phyloP scores from a whole-genome alignment of 2,888 invertebrate species.

The Chaitophorus viminalis region DNA sequence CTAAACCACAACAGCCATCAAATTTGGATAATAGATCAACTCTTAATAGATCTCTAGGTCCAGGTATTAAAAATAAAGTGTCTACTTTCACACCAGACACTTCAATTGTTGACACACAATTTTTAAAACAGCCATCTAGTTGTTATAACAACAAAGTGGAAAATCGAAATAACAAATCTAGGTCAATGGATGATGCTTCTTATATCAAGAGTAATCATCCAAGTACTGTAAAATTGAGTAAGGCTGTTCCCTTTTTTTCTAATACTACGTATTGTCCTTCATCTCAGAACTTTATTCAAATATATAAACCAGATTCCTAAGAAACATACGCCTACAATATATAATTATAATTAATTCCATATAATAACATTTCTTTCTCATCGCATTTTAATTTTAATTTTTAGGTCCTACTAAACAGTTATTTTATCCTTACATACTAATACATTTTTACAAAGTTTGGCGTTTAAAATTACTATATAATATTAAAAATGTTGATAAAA shows the following conservation, averaged over 20 bases:
- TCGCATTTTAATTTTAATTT: slow-evolving; percentile 1
- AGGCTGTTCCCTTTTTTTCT: slow-evolving; percentile 49
- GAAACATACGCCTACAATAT: not conserved
- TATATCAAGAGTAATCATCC: not conserved
- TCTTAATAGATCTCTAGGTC: not conserved
- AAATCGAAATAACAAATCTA: not conserved
- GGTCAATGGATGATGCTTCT: not conserved
- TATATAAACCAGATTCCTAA: not conserved
- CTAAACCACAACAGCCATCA: slow-evolving; percentile 18
- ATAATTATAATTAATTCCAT: not conserved
- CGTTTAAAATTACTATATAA: not conserved
- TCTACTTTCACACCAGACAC: not conserved
- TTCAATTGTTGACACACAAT: not conserved
- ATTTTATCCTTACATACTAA: not conserved
- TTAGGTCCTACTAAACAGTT: not conserved
- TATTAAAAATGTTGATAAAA: slow-evolving; percentile 1
- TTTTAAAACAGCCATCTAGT: slow-evolving; percentile 31
- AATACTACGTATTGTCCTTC: slow-evolving; percentile 5
- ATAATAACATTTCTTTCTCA: not conserved
- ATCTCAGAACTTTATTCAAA: not conserved
- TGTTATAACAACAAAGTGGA: not conserved
- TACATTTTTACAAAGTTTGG: not conserved
- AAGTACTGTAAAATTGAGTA: slow-evolving; percentile 24
- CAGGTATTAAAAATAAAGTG: slow-evolving; percentile 37
- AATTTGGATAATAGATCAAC: not conserved